Evolutionary conservation across 1,140 invertebrate species (phyloP), one percentile per base, ranked within the genome.

Genomic region (Sitophilus oryzae): DNA sequence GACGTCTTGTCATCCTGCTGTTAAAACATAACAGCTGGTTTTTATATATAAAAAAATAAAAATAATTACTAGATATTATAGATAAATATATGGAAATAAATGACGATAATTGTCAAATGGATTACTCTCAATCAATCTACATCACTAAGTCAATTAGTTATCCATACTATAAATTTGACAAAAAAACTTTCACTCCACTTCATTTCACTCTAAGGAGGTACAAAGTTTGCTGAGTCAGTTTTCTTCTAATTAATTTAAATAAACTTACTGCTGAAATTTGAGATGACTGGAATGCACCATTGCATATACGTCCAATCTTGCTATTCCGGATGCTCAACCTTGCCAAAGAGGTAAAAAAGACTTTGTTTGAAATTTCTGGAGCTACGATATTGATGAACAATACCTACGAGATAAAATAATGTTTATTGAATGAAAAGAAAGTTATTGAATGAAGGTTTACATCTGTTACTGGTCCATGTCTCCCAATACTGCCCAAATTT

Each of bases 221-320:
- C n/a, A n/a, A n/a, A n/a, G n/a, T n/a, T n/a, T n/a, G n/a, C n/a
- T n/a, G n/a, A n/a, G n/a, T n/a, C 10, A 46, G 6, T 25, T 34
- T 2, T 25, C 2, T 15, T 34, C 6, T 14, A 3, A 11, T n/a
- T 30, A 19, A 9, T 21, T 9, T n/a, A 35, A 19, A 37, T 37
- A 25, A n/a, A n/a, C 46, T 56, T 56, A 56, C 49, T 37, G 74
- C 73, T 54, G 77, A 76, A 44, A 86, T 81, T 21, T 76, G 76
- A 52, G 80, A 78, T 0, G 83, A 80, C 34, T 76, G 78, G 63
- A 89, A 87, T 1, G 85, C 83, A 5, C 81, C 75, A 23, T 74
- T 68, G 1, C 73, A 71, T 14, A 88, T 78, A 1, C 68, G 71
- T 18, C 72, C 68, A 1, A 84, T 78, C 55, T 73, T 70, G 11